Base-by-base conservation (phyloP, 1,140 invertebrate genomes). In the Mya arenaria region DNA sequence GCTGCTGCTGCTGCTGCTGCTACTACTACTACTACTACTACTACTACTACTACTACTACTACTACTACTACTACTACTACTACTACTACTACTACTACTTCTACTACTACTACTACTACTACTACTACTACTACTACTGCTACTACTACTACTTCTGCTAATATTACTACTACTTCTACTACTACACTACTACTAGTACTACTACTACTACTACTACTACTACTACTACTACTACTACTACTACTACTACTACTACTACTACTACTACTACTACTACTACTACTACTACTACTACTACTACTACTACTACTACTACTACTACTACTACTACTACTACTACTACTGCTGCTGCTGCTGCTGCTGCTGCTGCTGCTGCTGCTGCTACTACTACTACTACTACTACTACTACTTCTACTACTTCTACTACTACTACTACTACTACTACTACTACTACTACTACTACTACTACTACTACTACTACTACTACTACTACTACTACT, bases 361-460 rank as follows among this genome's bases (percentile, higher is more conserved):
- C 41, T 44, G 41, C 41, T 44, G 41, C 41, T 44, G 41, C 41
- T 44, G 41, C 41, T 44, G 15, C 56, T 75, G 56, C 56, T 75
- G 30, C 72, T 74, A 74, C 34, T 82, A 82, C 52, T 74, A 62
- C 69, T 62, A 60, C 52, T 74, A 74, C 48, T 82, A 74, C 62
- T 62, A 55, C 66, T 80, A 80, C 77, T 72, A 73, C 66, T 72
- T 48, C 65, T 72, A 80, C 52, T 72, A 80, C 66, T 56, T 48
- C 66, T 72, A 73, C 66, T 80, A 72, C 77, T 80, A 80, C 66
- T 73, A 80, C 66, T 80, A 73, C 77, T 72, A 80, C 65, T 73
- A 80, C 77, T 73, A 81, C 66, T 80, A 55, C 66, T 80, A 71
- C 66, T 80, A 80, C 66, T 80, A 72, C 77, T 73, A 72, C 52